Conservation (phyloP, 2,113 vertebrate genomes). For the Haemorhous mexicanus region DNA sequence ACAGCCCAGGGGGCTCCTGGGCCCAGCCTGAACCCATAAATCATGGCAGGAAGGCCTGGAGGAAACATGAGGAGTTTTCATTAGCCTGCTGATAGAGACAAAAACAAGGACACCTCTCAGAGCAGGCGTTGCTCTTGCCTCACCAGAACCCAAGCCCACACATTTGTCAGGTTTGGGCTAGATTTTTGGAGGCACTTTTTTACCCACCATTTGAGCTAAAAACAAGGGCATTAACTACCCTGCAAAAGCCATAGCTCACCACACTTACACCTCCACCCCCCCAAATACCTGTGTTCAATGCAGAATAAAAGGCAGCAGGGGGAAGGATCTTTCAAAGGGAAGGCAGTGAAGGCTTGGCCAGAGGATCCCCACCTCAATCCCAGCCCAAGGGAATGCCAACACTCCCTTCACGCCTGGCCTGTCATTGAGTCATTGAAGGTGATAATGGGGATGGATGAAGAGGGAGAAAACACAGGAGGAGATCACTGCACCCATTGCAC, state of each 20-base stretch:
- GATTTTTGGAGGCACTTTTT: background rate
- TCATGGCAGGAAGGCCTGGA: background rate
- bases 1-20: background rate
- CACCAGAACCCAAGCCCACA: background rate
- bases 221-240: background rate
- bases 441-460: background rate
- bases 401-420: background rate
- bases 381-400: background rate
- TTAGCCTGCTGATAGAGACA: background rate
- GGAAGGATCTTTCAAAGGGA: background rate
- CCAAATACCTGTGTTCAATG: background rate
- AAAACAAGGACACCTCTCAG: background rate
- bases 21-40: background rate
- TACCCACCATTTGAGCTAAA: background rate
- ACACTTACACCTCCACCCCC: background rate
- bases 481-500: background rate
- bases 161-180: background rate
- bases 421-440: background rate
- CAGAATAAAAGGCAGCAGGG: background rate
- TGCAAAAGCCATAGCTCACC: background rate
- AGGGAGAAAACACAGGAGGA: background rate
- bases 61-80: background rate
- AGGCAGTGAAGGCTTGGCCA: accelerated
- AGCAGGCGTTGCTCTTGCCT: background rate
- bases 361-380: background rate